Evolutionary conservation across 2,797 vertebrate species (phyloP), one percentile per base, ranked within the genome.

Genomic region (Cyclopterus lumpus): DNA sequence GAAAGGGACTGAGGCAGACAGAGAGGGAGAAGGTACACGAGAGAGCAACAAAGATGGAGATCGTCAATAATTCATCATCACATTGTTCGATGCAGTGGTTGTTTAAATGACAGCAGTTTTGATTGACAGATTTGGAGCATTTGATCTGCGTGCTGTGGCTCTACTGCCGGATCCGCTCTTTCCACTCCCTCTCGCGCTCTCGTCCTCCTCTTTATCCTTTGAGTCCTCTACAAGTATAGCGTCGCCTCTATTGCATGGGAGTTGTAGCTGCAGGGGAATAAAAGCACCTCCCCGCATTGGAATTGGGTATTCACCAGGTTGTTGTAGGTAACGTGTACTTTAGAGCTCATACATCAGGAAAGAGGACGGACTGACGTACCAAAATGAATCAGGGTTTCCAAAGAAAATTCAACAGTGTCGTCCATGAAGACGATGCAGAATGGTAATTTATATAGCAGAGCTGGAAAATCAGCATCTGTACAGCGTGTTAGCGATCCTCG

Each of bases 41-140:
- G 86, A 88, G 81, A 69, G 84, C 85, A 91, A 89, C 90, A 93
- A 90, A 94, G 88, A 90, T 72, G 26, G 80, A 85, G 79, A 38
- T 86, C 86, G 88, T 94, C 91, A 94, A 93, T 94, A 93, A 94
- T 95, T 95, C 91, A 95, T 93, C 86, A 77, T 86, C 67, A 62
- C 83, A 87, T 90, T 92, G 85, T 89, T 89, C 73, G 49, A 80
- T 84, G 88, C 81, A 57, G 83, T 55, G 78, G 63, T 65, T 79
- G 87, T 77, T 81, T 89, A 80, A 88, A 83, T 86, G 91, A 90
- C 91, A 86, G 88, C 79, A 87, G 80, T 87, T 91, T 87, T 94
- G 94, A 94, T 79, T 93, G 94, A 93, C 93, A 92, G 86, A 94
- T 94, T 80, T 90, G 86, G 92, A 93, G 87, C 92, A 86, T 92